A percentile compares a stretch with the other conserved stretches of the same genome.
These are phyloP conservation scores for Smutsia gigantea DNA, from an alignment of 2,797 vertebrate species.

Conservation along the genomic window DNA sequence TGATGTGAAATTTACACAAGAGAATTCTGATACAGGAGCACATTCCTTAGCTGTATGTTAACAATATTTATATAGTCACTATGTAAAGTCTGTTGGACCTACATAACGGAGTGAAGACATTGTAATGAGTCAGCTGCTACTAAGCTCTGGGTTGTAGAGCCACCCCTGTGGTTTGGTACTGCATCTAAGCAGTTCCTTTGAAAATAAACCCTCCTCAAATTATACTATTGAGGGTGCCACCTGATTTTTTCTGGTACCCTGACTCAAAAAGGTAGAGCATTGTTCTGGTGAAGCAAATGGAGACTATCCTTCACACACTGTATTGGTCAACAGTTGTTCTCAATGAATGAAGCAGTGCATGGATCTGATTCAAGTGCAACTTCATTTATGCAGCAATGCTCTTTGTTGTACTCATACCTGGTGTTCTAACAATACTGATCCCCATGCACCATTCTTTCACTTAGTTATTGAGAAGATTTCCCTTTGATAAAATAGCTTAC, in stretches of 20 bases:
- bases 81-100: background rate
- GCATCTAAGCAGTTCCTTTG: background rate
- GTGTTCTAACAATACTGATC: background rate
- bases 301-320: background rate
- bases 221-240: background rate
- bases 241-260: background rate
- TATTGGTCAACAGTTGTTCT: background rate
- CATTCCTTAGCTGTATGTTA: background rate
- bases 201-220: background rate
- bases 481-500: conserved; percentile 30
- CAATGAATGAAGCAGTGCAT: background rate
- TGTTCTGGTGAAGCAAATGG: background rate
- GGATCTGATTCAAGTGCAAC: background rate
- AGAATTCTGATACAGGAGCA: background rate
- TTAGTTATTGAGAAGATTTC: conserved; percentile 43
- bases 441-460: background rate
- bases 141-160: background rate
- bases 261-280: background rate
- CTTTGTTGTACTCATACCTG: background rate
- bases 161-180: background rate
- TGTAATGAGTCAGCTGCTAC: background rate
- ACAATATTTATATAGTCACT: background rate
- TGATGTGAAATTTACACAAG: background rate
- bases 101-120: background rate
- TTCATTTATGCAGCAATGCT: background rate